A percentile compares a stretch with the other conserved stretches of the same genome.
Conservation (phyloP, 2,888 invertebrate genomes). For the Polydrusus pterygomalis region DNA sequence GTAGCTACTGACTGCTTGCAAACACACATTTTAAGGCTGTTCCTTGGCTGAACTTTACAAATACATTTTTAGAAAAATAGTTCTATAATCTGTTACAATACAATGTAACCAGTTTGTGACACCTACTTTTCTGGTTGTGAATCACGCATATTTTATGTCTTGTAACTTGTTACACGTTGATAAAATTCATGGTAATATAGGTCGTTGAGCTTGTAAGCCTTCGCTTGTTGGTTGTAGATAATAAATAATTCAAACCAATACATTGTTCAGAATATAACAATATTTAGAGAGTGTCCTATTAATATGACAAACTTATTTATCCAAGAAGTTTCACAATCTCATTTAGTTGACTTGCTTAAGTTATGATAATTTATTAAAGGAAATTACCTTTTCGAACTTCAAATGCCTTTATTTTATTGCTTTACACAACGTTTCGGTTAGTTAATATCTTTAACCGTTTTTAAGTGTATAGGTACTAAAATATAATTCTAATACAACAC, state of each 20-base stretch:
- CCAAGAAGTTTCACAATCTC: no score
- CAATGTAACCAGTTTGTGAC: slow-evolving; percentile 39
- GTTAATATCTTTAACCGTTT: no score
- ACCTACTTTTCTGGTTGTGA: slow-evolving; percentile 37
- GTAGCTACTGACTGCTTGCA: no score
- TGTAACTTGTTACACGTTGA: slow-evolving; percentile 26
- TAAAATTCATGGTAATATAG: slow-evolving; percentile 35
- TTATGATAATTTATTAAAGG: no score
- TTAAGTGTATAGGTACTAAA: no score
- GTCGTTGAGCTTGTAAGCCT: slow-evolving; percentile 26
- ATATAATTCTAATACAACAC: no score
- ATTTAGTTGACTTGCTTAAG: no score
- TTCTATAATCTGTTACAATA: not conserved
- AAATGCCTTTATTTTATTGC: no score
- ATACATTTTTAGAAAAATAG: slow-evolving; percentile 4
- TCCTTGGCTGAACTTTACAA: slow-evolving; percentile 5
- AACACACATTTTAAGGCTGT: no score
- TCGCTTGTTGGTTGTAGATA: slow-evolving; percentile 8
- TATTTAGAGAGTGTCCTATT: no score
- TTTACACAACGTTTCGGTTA: no score
- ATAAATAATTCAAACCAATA: not conserved
- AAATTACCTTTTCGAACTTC: no score
- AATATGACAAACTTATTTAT: not conserved
- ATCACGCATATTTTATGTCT: slow-evolving; percentile 25
- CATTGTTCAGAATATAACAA: not conserved